These are phyloP conservation scores for Threskiornis aethiopicus DNA, from an alignment of 2,797 vertebrate genomes.

Conservation along the genomic window DNA sequence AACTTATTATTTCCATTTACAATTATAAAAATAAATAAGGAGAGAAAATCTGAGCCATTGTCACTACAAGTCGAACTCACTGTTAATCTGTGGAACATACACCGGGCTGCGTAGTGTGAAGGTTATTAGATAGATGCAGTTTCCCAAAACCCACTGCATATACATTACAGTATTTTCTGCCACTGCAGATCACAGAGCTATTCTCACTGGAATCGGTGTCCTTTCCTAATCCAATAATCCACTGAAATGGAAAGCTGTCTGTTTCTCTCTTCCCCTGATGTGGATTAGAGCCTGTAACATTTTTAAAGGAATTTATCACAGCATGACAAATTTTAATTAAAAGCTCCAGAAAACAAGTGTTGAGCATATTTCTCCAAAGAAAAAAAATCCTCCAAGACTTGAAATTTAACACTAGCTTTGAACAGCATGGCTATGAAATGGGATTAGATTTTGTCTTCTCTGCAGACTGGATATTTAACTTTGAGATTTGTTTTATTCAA, in stretches of 20 bases:
- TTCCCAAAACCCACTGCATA: not conserved
- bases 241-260: not conserved
- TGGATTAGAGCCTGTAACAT: slow-evolving; percentile 10
- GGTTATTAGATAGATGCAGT: not conserved
- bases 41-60: not conserved
- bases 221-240: slow-evolving; percentile 10
- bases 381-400: not conserved
- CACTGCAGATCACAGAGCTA: not conserved
- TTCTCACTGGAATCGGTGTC: not conserved
- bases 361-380: not conserved
- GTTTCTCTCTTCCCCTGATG: not conserved
- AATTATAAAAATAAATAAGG: slow-evolving; percentile 68
- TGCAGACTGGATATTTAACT: not conserved
- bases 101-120: not conserved
- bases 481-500: not conserved
- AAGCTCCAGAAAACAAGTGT: not conserved
- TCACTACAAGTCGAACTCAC: not conserved
- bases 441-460: not conserved
- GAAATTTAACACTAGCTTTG: not conserved
- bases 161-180: not conserved
- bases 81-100: not conserved
- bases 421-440: not conserved
- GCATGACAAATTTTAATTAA: slow-evolving; percentile 29
- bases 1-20: slow-evolving; percentile 39
- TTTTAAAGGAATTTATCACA: slow-evolving; percentile 5